These are phyloP conservation scores for Macheiramphus alcinus DNA, from an alignment of 2,113 vertebrate species.

Conservation along the genomic window DNA sequence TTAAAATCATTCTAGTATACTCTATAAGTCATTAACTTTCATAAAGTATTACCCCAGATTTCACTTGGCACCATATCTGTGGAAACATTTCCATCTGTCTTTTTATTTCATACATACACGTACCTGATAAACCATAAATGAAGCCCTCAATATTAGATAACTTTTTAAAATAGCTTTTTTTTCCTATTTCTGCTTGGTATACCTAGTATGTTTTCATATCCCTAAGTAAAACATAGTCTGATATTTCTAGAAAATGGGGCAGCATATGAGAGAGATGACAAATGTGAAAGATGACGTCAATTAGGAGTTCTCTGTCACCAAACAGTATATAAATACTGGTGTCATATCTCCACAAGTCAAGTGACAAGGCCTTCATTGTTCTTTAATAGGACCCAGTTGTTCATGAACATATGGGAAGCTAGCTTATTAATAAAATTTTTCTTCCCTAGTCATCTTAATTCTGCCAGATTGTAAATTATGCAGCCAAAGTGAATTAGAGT, in stretches of 20 bases:
- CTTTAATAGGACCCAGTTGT: slow-evolving; percentile 52
- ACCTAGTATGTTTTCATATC: neutral
- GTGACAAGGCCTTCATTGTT: slow-evolving; percentile 64
- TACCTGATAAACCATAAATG: neutral
- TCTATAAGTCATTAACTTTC: neutral
- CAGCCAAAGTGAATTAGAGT: neutral
- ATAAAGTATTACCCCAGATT: neutral
- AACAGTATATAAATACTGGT: slow-evolving; percentile 52
- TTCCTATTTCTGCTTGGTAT: neutral
- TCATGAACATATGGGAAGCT: slow-evolving; percentile 38
- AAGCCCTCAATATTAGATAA: neutral
- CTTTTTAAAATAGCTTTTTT: neutral
- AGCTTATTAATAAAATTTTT: slow-evolving; percentile 50
- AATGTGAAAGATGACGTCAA: neutral
- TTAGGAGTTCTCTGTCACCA: slow-evolving; percentile 6
- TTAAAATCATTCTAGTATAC: neutral
- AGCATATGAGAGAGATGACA: neutral
- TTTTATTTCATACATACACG: neutral
- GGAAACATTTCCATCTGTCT: neutral
- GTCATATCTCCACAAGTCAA: slow-evolving; percentile 43
- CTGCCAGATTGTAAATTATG: slow-evolving; percentile 20
- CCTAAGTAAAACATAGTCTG: neutral
- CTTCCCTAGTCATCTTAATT: slow-evolving; percentile 14
- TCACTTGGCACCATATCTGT: neutral
- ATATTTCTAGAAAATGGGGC: neutral